Base-by-base conservation (phyloP, 2,888 invertebrate genomes). In the Stramonita haemastoma region DNA sequence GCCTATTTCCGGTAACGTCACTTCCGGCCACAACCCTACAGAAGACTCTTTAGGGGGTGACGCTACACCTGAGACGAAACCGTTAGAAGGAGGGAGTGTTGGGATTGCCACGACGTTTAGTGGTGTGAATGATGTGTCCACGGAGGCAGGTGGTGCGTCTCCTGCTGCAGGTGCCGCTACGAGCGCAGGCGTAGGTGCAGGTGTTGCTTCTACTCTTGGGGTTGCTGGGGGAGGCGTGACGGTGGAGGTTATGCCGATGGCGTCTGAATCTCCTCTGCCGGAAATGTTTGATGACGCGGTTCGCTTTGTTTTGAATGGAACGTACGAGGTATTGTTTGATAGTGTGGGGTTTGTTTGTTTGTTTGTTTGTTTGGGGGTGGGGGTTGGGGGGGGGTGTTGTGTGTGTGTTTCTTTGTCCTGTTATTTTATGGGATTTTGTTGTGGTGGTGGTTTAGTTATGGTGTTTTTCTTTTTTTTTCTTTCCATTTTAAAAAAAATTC, bases 281-380 rank as follows among this genome's bases (percentile, higher is more conserved):
- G 73, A 73, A 17, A 11, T 26, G 46, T 29, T 83, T 6, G 36
- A 26, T 46, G 81, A 83, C 6, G 81, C 81, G 6, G 81, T 83
- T 13, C 46, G 81, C 13, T 83, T 83, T 22, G 81, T 83, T 36
- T 11, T 83, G 36, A 83, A 83, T 22, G 81, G 81, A 36, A 83
- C 36, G 22, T 83, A 11, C 46, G 46, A 83, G 81, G 81, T 83
- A 83, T 22, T 83, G 26, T 46, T 2, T 8, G 46, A 46, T 46
- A 8, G 46, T 46, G 4, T 46, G 46, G 8, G 13, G 66, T 66
- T 2, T 46, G 46, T 46, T 2, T 46, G 46, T 46, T 2, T 46
- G 46, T 46, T 2, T 46, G 46, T 2, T 46, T 2, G 46, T 2
- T 46, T 46, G 46, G 8, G 46, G 46, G 46, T 46, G 46, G 2